Evolutionary conservation across 2,113 vertebrate genomes (phyloP).

Genomic region (Castor canadensis): DNA sequence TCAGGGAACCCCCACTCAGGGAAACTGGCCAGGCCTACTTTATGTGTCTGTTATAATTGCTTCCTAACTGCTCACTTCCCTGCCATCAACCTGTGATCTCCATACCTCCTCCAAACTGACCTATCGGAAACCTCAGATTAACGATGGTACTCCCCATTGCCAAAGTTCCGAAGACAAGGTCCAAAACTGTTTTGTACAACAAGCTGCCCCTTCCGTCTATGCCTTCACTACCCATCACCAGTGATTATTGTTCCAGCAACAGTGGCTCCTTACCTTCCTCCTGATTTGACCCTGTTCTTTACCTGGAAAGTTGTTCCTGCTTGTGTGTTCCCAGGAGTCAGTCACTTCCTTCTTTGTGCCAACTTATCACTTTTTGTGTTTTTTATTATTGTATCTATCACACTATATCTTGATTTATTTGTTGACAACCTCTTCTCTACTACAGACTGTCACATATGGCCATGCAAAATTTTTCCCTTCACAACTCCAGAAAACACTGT

Average conservation of each 20-base stretch:
- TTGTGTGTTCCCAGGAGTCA: background rate
- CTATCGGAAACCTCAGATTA: background rate
- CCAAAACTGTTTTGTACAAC: background rate
- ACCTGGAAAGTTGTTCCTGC: background rate
- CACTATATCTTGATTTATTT: background rate
- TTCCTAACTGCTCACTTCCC: background rate
- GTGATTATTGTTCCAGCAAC: background rate
- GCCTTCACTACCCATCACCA: background rate
- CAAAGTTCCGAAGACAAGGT: background rate
- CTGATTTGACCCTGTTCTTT: background rate
- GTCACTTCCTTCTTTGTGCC: background rate
- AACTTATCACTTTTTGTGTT: background rate
- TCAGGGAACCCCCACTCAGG: background rate
- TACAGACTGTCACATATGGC: background rate
- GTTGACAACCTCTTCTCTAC: background rate
- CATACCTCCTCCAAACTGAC: background rate
- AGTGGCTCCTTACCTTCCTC: background rate
- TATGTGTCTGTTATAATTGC: accelerated
- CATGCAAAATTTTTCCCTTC: background rate
- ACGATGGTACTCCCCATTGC: background rate
- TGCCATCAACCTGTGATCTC: background rate
- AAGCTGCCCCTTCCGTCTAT: background rate
- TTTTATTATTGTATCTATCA: background rate
- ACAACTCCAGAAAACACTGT: background rate
- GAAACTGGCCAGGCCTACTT: background rate